Evolutionary conservation across 1,140 invertebrate genomes (phyloP), one percentile per base, ranked within the genome.

Genomic region (Ruditapes philippinarum): DNA sequence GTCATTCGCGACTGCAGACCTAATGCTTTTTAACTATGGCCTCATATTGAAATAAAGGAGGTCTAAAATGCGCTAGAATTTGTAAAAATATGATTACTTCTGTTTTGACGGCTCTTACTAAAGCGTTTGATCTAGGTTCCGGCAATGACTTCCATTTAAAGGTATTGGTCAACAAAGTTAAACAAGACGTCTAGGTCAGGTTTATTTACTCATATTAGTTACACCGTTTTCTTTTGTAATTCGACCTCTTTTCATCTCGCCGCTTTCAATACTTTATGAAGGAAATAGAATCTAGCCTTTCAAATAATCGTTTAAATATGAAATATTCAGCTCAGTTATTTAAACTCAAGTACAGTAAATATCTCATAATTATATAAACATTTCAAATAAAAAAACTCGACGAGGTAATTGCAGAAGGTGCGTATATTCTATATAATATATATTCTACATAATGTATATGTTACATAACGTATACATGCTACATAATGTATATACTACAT

Each of bases 111-210:
- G 51, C 51, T 54, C 51, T 54, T 54, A 14, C 22, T 4, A n/a
- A 22, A 22, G 11, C 22, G 51, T 54, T 54, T 14, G 51, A n/a
- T 54, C 11, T n/a, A 45, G 14, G 12, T 62, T 49, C 45, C 74
- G 74, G 45, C 33, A 7, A 19, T 7, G 25, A 28, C 38, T 78
- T 78, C 74, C 49, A 78, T 78, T 78, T 40, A 25, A 28, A 28
- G 36, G 31, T 9, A 54, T 25, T 25, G 31, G 31, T 78, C 74
- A 78, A 78, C 54, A 54, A 14, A 38, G 31, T 31, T 70, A 36
- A 70, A 70, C 38, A 38, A 62, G 33, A 73, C 45, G 82, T 74
- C 82, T 84, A 42, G 65, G 82, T 84, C 65, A 84, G 25, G 42
- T 74, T n/a, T 73, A 70, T 84, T 84, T 84, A 73, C 68, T n/a